Percentiles rank a stretch among this genome's conserved stretches.
Evolutionary conservation across 2,113 vertebrate species (phyloP).

Genomic region (Panthera leo): DNA sequence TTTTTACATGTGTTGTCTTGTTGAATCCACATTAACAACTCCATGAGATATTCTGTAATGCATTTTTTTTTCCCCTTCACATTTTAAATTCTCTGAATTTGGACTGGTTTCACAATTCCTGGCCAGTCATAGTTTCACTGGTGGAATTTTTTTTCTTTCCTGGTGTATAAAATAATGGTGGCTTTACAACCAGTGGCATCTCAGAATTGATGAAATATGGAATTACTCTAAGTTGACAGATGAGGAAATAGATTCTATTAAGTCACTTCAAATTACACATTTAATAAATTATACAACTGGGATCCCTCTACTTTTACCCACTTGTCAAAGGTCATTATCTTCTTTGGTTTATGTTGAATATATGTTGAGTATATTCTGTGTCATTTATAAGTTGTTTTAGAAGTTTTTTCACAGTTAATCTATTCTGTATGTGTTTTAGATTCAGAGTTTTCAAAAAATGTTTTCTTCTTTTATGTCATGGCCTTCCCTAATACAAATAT

Average conservation of each 20-base stretch:
- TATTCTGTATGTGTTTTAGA: not conserved
- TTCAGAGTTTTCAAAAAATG: not conserved
- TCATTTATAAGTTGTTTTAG: slow-evolving; percentile 12
- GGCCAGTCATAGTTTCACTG: not conserved
- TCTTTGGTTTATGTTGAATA: not conserved
- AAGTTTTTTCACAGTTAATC: slow-evolving; percentile 1
- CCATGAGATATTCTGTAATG: not conserved
- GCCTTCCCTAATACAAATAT: not conserved
- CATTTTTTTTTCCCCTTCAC: not conserved
- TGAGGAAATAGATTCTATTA: not conserved
- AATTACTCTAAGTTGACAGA: not conserved
- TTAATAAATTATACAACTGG: not conserved
- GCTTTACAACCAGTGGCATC: not conserved
- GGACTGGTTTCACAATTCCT: not conserved
- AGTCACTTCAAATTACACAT: not conserved
- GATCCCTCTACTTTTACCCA: not conserved
- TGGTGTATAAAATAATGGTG: not conserved
- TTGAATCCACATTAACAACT: not conserved
- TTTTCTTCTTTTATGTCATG: not conserved
- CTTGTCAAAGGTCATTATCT: not conserved
- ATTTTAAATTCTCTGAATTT: not conserved
- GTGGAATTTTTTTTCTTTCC: not conserved
- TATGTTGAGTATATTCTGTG: not conserved
- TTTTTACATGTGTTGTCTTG: not conserved
- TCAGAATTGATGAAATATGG: not conserved